Base-by-base conservation (phyloP, 23 tunicate genomes). In the Styela plicata region DNA sequence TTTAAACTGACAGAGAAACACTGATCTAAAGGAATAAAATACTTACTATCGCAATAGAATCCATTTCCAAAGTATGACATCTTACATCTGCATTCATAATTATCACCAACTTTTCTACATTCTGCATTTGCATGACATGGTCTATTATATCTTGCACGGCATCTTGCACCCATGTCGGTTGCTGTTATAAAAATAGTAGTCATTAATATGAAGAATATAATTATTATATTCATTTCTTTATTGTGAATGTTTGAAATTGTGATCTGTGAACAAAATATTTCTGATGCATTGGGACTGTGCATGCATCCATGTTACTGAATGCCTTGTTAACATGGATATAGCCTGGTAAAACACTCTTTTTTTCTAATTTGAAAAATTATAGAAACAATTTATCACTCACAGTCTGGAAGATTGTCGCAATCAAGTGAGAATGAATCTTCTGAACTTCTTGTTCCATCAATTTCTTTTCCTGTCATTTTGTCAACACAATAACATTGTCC, bases 61-160 rank as follows among this genome's bases (percentile, higher is more conserved):
- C 81, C 81, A 53, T 76, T 76, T 36, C 81, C 81, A 29, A 27
- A 22, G 31, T 76, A 76, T 76, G 25, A 26, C 18, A 20, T 7
- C 18, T 57, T 36, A 29, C 81, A 76, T 27, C 31, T 76, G 81
- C 81, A 76, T 53, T 21, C 27, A 25, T 25, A 25, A 36, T 0
- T 76, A 25, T 29, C 81, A 21, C 63, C n/a, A 1, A 65, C 23
- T 21, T n/a, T 29, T 27, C 10, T 52, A 22, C 71, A 67, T 25
- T 67, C 71, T 29, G 71, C 71, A 27, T 67, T 67, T 1, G 71
- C 31, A 29, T 67, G 23, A 22, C 71, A 67, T 25, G 71, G 23
- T 1, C 31, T 27, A 29, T 24, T 24, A 29, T 25, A 67, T 67
- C 31, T 67, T 29, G 71, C 71, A 67, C 31, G 71, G 2, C 71